These are phyloP conservation scores for Clarias laeviceps DNA, from an alignment of 2,797 vertebrate species.

Conservation along the genomic window DNA sequence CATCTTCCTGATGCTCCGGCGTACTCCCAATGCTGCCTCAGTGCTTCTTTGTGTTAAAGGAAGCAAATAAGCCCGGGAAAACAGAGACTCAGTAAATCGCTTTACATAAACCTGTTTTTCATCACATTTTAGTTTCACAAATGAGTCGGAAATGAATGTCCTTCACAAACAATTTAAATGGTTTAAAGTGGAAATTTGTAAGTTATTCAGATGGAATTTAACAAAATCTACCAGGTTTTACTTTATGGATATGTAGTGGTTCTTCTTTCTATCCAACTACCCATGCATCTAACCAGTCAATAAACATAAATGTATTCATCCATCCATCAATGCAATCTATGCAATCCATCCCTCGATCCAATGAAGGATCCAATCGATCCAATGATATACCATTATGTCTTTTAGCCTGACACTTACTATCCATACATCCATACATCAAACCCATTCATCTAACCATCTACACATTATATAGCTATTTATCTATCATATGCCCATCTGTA, in stretches of 20 bases:
- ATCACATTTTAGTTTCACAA: background rate
- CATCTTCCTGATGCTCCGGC: constrained; percentile 13
- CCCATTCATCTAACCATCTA: background rate
- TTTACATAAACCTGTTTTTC: constrained; percentile 18
- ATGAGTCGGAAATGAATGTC: background rate
- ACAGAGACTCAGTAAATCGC: constrained; percentile 6
- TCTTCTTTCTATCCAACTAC: background rate
- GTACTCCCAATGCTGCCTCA: constrained; percentile 16
- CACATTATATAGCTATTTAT: background rate
- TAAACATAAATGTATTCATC: background rate
- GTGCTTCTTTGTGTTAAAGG: constrained; percentile 19
- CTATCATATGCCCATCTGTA: background rate
- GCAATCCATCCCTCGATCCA: background rate
- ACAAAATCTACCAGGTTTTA: background rate
- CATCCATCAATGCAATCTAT: background rate
- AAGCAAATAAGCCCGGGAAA: constrained; percentile 26
- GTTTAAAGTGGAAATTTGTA: background rate
- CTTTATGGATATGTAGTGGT: background rate
- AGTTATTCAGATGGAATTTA: background rate
- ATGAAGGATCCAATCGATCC: too few relatives aligned
- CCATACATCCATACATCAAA: background rate
- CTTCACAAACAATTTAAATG: background rate
- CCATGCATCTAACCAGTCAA: background rate
- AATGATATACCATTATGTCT: background rate
- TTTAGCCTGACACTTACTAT: background rate